Evolutionary conservation across 2,888 invertebrate genomes (phyloP).

Genomic region (Leucoma salicis): DNA sequence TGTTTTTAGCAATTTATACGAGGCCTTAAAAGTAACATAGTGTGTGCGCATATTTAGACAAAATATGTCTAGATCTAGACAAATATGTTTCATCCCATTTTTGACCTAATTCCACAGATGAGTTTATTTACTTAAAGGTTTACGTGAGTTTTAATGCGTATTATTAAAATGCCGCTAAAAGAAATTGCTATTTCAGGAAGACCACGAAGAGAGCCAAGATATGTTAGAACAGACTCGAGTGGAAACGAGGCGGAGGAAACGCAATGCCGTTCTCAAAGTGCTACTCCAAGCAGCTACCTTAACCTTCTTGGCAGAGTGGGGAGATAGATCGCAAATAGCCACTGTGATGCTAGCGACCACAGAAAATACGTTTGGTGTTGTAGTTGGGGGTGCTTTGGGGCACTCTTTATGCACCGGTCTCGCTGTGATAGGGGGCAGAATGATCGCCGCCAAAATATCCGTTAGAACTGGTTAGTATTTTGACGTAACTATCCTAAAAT

Average conservation of each 20-base stretch:
- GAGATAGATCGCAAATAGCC: slow-evolving; percentile 96
- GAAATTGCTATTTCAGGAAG: slow-evolving; percentile 92
- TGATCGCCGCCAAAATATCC: slow-evolving; percentile 98
- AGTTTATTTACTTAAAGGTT: no score
- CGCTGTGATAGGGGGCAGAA: slow-evolving; percentile 97
- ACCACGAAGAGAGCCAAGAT: slow-evolving; percentile 97
- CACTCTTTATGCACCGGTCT: slow-evolving; percentile 98
- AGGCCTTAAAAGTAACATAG: no score
- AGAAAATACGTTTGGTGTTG: slow-evolving; percentile 97
- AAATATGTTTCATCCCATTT: no score
- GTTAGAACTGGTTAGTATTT: slow-evolving; percentile 94
- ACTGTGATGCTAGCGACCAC: slow-evolving; percentile 98
- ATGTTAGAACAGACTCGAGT: slow-evolving; percentile 91
- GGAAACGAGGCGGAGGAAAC: slow-evolving; percentile 89
- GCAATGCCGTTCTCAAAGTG: slow-evolving; percentile 86
- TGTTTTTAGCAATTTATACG: no score
- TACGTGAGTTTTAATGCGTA: no score
- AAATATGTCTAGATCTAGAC: no score
- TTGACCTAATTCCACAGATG: no score
- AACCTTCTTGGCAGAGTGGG: slow-evolving; percentile 99
- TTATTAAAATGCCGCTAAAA: no score
- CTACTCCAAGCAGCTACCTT: slow-evolving; percentile 96
- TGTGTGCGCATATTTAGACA: no score
- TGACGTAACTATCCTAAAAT: no score
- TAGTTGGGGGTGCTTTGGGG: slow-evolving; percentile 95